Evolutionary conservation across 2,113 vertebrate species (phyloP), one percentile per base, ranked within the genome.

Genomic region (Chroicocephalus ridibundus): DNA sequence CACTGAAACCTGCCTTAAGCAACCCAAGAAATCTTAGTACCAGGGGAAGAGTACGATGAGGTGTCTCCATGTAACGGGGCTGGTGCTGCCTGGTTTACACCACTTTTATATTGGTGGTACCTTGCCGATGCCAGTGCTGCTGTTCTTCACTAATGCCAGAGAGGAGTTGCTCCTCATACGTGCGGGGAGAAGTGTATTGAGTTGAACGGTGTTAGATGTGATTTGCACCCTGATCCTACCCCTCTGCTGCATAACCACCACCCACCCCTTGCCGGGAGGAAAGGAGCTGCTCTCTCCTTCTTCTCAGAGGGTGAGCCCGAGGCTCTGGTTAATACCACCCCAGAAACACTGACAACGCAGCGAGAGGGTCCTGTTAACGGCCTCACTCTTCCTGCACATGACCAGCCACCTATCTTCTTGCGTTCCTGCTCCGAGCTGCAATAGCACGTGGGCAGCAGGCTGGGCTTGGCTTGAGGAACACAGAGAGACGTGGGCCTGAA

Each of bases 1-100:
- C 92, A 2, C 85, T 74, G 88, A 71, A 85, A 91, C 54, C 93
- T 95, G 97, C 93, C 95, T 93, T 90, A 86, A 97, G 87, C 31
- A 21, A 68, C 3, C 34, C 44, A 1, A 31, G 57, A 31, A 11
- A 44, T 16, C 57, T 19, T 13, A 5, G 82, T 32, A 32, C 75
- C 75, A 2, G 84, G 83, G 88, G 15, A 15, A 5, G 10, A 24
- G 81, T 5, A 0, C 31, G 7, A 2, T 0, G 4, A 25, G 93
- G 79, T 11, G 3, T 29, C 34, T 24, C 65, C 4, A 0, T 8
- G 3, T 7, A 3, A 5, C 8, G 3, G 65, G 82, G 80, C 52
- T 44, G 77, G n/a, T 29, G 82, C 82, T 19, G 66, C 46, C 51
- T 27, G 64, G 8, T 15, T 51, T 13, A 2, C 26, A 6, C 46